Conservation (phyloP, 2,888 invertebrate species). For the Heliconius sara region DNA sequence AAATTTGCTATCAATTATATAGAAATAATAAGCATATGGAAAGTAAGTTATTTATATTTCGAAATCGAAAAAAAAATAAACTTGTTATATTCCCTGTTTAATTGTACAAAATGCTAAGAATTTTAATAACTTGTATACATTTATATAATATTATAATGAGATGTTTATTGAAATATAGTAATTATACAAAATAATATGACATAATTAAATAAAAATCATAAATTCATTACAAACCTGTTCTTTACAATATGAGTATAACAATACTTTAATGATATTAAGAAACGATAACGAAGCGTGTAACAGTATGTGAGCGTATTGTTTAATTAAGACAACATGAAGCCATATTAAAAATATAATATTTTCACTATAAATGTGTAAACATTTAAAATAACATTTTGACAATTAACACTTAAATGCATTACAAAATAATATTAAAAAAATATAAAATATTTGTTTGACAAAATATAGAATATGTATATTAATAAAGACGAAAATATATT, state of each 20-base stretch:
- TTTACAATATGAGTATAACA: neutral
- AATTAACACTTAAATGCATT: no score
- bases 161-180: neutral
- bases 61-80: neutral
- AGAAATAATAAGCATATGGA: neutral
- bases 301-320: no score
- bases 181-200: neutral
- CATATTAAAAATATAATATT: no score
- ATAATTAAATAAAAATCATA: constrained; percentile 7
- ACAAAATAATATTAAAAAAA: neutral
- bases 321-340: no score
- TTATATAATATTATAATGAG: neutral
- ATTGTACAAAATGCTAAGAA: neutral
- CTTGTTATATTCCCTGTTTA: neutral
- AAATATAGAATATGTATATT: neutral
- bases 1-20: neutral
- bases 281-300: no score
- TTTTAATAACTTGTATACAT: neutral
- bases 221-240: constrained; percentile 7
- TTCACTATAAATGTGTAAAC: no score
- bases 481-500: neutral
- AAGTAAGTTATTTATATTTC: neutral
- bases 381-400: no score
- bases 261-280: neutral
- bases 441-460: neutral